Evolutionary conservation across 2,797 vertebrate genomes (phyloP).

Genomic region (Enteromius argenteus): DNA sequence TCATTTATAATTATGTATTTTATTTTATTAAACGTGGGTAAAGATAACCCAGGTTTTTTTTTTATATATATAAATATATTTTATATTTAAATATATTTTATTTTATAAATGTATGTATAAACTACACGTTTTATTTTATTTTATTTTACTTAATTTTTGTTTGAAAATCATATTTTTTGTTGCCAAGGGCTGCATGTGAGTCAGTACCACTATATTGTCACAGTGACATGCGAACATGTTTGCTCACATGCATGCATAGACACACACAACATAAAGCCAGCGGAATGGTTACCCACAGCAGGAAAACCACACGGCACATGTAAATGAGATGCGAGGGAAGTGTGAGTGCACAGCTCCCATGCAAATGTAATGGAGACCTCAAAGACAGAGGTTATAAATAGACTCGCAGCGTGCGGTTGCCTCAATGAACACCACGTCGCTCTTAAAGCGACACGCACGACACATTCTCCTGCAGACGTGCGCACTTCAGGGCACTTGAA

Average conservation of each 20-base stretch:
- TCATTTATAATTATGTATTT: neutral
- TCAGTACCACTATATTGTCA: neutral
- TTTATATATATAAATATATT: neutral
- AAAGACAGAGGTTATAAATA: constrained; percentile 68
- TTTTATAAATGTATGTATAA: neutral
- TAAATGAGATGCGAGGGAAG: constrained; percentile 57
- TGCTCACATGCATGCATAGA: constrained; percentile 42
- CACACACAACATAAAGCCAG: constrained; percentile 27
- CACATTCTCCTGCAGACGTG: neutral
- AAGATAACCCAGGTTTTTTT: neutral
- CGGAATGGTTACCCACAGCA: constrained; percentile 51
- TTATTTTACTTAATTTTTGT: neutral
- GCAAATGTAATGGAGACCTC: constrained; percentile 65
- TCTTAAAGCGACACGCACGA: constrained; percentile 60
- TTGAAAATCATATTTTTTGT: neutral
- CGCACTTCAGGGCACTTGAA: neutral
- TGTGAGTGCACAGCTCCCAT: constrained; percentile 55
- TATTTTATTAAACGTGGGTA: neutral
- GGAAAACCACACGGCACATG: constrained; percentile 55
- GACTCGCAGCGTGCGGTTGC: constrained; percentile 51
- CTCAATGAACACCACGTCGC: constrained; percentile 56
- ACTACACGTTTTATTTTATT: too few species aligned
- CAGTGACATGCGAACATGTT: constrained; percentile 31
- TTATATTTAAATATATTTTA: neutral
- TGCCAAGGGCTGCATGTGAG: neutral